Percentiles rank a stretch among this genome's conserved stretches.
phyloP scores from a whole-genome alignment of 2,113 vertebrate species.

The Alces alces region DNA sequence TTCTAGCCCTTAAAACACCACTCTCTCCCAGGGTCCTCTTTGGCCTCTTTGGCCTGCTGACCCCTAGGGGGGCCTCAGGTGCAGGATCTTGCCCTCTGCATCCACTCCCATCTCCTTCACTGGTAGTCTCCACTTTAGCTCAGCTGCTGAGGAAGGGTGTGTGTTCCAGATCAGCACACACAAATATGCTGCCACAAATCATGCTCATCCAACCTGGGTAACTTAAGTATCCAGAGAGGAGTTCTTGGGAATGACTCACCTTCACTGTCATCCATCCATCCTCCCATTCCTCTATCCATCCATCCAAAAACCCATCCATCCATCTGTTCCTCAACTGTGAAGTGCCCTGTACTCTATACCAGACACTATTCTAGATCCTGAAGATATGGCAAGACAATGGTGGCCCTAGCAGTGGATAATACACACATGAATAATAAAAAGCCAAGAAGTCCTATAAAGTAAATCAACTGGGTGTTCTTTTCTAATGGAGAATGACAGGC shows the following conservation, averaged over 20 bases:
- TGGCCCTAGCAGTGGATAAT: background rate
- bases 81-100: accelerated
- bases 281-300: background rate
- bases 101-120: background rate
- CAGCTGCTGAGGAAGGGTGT: no score
- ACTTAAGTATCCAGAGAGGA: background rate
- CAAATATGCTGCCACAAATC: background rate
- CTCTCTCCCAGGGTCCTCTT: background rate
- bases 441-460: background rate
- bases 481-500: background rate
- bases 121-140: background rate
- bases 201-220: background rate
- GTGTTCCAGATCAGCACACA: background rate
- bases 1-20: background rate
- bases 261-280: background rate
- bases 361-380: background rate
- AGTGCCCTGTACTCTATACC: background rate
- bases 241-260: background rate
- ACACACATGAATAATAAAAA: background rate
- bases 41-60: background rate
- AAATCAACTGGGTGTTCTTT: background rate
- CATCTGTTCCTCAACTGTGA: background rate
- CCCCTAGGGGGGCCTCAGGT: accelerated
- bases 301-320: background rate
- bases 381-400: background rate